Percentiles rank a stretch among this genome's conserved stretches.
phyloP scores from a whole-genome alignment of 2,113 vertebrate genomes.

The Dicaeum eximium region DNA sequence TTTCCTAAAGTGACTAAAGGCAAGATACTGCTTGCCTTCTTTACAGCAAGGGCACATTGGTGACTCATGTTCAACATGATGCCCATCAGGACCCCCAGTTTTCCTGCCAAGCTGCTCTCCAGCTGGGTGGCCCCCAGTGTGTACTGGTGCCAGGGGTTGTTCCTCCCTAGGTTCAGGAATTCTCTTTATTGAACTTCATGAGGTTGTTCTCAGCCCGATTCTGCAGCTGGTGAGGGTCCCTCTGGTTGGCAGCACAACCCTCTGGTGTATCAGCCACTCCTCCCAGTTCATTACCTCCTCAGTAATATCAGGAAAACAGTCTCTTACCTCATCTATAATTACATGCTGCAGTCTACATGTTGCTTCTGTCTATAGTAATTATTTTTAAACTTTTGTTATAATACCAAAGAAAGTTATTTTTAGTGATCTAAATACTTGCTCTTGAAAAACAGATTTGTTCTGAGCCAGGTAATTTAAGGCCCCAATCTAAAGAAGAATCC shows the following conservation, averaged over 20 bases:
- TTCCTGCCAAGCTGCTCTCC: background rate
- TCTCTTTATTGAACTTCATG: background rate
- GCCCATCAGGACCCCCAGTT: background rate
- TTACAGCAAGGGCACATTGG: background rate
- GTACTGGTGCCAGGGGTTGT: background rate
- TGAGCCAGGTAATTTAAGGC: background rate
- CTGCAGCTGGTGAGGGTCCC: background rate
- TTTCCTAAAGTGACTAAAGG: background rate
- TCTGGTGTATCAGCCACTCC: background rate
- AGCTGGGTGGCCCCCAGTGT: background rate
- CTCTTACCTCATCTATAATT: background rate
- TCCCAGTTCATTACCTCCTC: background rate
- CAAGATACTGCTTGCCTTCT: background rate
- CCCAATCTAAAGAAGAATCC: background rate
- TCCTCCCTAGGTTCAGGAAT: background rate
- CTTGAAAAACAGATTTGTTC: background rate
- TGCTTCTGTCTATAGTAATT: background rate
- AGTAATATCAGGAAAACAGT: background rate
- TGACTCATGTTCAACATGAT: background rate
- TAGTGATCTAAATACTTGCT: background rate
- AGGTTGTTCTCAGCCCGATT: background rate
- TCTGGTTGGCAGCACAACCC: background rate
- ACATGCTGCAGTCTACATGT: background rate
- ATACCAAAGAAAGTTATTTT: background rate
- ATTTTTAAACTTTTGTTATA: background rate